A percentile compares a stretch with the other conserved stretches of the same genome.
Evolutionary conservation across 2,888 invertebrate species (phyloP).

Genomic region (Arrhopalites spinosus): DNA sequence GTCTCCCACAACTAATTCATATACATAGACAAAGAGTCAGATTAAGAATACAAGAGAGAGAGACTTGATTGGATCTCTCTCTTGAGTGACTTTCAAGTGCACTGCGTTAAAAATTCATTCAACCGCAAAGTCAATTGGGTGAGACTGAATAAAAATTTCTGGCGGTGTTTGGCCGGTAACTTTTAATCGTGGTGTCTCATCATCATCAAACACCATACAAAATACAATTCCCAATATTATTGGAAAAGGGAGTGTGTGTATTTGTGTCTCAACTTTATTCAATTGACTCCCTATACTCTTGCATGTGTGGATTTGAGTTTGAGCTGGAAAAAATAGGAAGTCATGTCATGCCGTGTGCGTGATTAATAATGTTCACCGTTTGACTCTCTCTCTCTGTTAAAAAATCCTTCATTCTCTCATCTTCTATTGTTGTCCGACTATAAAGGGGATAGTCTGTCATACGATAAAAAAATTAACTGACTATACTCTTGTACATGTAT

Average conservation of each 20-base stretch:
- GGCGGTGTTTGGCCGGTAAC: not conserved
- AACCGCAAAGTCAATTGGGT: slow-evolving; percentile 38
- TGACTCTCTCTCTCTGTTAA: not conserved
- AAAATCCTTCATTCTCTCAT: not conserved
- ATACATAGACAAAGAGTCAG: not conserved
- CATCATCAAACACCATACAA: not conserved
- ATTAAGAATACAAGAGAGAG: no score
- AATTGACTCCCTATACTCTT: not conserved
- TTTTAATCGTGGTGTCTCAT: not conserved
- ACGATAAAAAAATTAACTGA: no score
- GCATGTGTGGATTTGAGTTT: not conserved
- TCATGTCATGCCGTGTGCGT: slow-evolving; percentile 35
- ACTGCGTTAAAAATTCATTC: slow-evolving; percentile 21
- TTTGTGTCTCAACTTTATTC: not conserved
- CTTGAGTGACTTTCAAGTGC: not conserved
- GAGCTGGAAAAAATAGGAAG: slow-evolving; percentile 24
- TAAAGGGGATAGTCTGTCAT: not conserved
- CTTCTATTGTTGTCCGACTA: slow-evolving; percentile 2
- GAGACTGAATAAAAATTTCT: slow-evolving; percentile 11
- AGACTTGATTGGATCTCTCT: slow-evolving; percentile 22
- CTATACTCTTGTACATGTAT: no score
- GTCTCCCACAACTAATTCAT: not conserved
- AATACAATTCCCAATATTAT: not conserved
- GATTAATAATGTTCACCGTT: slow-evolving; percentile 35
- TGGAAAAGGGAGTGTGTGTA: not conserved